These are phyloP conservation scores for Andrena fulva DNA, from an alignment of 2,888 invertebrate species.

Conservation along the genomic window DNA sequence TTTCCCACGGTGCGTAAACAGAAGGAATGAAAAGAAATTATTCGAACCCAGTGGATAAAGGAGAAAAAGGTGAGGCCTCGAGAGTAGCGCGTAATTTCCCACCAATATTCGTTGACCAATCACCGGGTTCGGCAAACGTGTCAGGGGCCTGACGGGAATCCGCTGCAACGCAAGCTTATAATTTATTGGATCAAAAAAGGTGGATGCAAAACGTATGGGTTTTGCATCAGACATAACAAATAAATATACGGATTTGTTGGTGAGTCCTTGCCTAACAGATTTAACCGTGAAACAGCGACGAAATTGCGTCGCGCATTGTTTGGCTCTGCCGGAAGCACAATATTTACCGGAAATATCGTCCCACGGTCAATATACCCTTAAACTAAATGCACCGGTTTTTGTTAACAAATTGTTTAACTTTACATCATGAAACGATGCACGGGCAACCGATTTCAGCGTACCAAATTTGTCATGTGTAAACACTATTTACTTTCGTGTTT, in stretches of 20 bases:
- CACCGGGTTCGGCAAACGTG: slow-evolving; percentile 74
- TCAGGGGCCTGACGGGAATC: slow-evolving; percentile 74
- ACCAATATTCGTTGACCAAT: slow-evolving; percentile 68
- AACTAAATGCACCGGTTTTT: slow-evolving; percentile 39
- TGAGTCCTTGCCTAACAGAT: slow-evolving; percentile 71
- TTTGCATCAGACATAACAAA: slow-evolving; percentile 81
- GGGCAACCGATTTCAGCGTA: slow-evolving; percentile 24
- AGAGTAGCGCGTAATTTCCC: slow-evolving; percentile 65
- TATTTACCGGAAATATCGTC: slow-evolving; percentile 40
- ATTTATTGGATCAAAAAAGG: slow-evolving; percentile 83
- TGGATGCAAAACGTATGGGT: slow-evolving; percentile 81
- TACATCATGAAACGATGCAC: slow-evolving; percentile 36
- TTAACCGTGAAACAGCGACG: slow-evolving; percentile 60
- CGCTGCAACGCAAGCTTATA: slow-evolving; percentile 79
- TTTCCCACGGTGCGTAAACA: too few relatives aligned
- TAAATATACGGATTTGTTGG: slow-evolving; percentile 81
- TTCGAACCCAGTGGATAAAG: neutral
- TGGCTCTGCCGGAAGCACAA: slow-evolving; percentile 11
- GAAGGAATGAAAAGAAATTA: neutral
- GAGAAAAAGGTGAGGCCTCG: slow-evolving; percentile 47
- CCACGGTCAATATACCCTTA: slow-evolving; percentile 50
- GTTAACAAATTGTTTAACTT: slow-evolving; percentile 26
- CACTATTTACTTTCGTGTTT: neutral
- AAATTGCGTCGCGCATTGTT: slow-evolving; percentile 50
- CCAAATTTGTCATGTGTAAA: slow-evolving; percentile 2